Conservation (phyloP, 2,888 invertebrate genomes). For the Tineola bisselliella region DNA sequence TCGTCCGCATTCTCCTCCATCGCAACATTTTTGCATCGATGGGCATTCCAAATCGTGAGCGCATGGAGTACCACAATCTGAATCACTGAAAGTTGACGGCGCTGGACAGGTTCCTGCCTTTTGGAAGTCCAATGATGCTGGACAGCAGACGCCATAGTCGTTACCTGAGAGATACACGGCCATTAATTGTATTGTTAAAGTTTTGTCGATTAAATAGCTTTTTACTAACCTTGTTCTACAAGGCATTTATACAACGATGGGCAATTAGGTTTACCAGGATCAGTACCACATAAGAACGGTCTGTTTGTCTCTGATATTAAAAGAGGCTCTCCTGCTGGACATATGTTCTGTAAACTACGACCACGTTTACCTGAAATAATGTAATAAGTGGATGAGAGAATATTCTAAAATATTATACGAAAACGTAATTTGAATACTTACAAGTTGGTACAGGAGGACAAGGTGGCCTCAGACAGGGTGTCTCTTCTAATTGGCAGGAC, state of each 20-base stretch:
- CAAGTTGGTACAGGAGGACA: conserved; percentile 88
- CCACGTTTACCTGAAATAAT: conserved; percentile 73
- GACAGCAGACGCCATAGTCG: conserved; percentile 90
- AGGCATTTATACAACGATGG: conserved; percentile 84
- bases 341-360: conserved; percentile 78
- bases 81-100: conserved; percentile 38
- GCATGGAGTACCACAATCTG: conserved; percentile 74
- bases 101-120: conserved; percentile 82
- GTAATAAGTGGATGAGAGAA: not conserved
- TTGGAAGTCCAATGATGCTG: conserved; percentile 77
- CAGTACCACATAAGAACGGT: conserved; percentile 84
- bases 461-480: conserved; percentile 79
- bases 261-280: conserved; percentile 83
- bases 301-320: conserved; percentile 77
- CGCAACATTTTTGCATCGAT: conserved; percentile 84
- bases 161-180: conserved; percentile 63
- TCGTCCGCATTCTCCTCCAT: conserved; percentile 75
- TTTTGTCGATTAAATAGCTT: not conserved
- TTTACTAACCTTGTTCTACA: conserved; percentile 72
- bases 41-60: conserved; percentile 84
- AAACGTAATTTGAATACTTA: conserved; percentile 28
- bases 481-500: conserved; percentile 81
- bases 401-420: not conserved
- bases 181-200: not conserved
- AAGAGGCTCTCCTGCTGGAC: conserved; percentile 79